phyloP scores from a whole-genome alignment of 2,797 vertebrate species.

The Cirrhinus molitorella region DNA sequence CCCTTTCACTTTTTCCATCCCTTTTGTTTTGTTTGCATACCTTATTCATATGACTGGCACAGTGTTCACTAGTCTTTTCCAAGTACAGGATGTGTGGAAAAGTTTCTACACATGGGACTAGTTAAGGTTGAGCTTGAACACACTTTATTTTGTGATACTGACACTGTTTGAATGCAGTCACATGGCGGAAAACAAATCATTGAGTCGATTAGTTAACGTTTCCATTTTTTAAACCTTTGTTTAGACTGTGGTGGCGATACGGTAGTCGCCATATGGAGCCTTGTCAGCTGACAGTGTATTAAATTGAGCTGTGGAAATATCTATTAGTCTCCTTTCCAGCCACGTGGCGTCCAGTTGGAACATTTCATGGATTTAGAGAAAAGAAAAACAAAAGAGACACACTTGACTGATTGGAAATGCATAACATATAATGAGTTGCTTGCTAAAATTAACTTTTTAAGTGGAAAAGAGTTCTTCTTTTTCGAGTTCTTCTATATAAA shows the following conservation, averaged over 20 bases:
- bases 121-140: constrained; percentile 37
- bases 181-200: constrained; percentile 23
- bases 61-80: constrained; percentile 21
- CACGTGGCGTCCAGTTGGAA: not conserved
- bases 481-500: no score
- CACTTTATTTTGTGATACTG: constrained; percentile 20
- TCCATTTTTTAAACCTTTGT: not conserved
- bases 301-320: constrained; percentile 33
- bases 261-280: not conserved
- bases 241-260: not conserved
- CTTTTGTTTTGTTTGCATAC: constrained; percentile 37
- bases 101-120: constrained; percentile 46
- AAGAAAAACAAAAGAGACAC: not conserved
- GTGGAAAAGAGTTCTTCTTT: no score
- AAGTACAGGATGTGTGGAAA: constrained; percentile 55
- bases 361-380: constrained; percentile 1
- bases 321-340: not conserved
- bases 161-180: constrained; percentile 23
- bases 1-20: constrained; percentile 3
- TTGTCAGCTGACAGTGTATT: constrained; percentile 16
- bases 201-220: not conserved
- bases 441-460: not conserved
- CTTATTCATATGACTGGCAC: constrained; percentile 43
- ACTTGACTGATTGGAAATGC: not conserved
- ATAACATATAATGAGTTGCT: not conserved